Conservation (phyloP, 2,113 vertebrate genomes). For the Larimichthys polyactis region DNA sequence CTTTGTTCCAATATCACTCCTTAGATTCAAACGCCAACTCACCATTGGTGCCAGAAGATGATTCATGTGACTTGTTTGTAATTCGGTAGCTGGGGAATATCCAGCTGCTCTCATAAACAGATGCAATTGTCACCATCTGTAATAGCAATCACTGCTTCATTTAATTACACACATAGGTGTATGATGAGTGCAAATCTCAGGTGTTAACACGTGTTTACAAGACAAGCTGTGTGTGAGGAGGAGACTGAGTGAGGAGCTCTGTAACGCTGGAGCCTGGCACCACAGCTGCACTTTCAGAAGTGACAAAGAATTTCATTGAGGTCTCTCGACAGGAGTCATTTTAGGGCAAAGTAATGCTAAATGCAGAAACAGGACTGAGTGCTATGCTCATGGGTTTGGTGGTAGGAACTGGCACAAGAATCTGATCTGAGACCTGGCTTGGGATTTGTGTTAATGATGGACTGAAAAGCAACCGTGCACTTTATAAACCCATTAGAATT, state of each 20-base stretch:
- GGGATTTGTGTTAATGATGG: conserved; percentile 22
- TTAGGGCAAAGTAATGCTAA: conserved; percentile 35
- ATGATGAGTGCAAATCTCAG: conserved; percentile 25
- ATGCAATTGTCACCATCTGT: conserved; percentile 49
- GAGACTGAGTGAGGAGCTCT: not conserved
- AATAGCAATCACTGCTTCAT: conserved; percentile 42
- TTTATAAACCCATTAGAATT: not conserved
- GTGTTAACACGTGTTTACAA: conserved; percentile 36
- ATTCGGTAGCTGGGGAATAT: conserved; percentile 33
- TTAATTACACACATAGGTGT: conserved; percentile 45
- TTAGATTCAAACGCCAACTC: conserved; percentile 36
- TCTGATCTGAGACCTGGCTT: conserved; percentile 31
- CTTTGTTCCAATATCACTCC: conserved; percentile 32
- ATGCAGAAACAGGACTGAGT: conserved; percentile 48
- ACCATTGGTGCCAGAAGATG: conserved; percentile 33
- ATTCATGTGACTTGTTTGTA: conserved; percentile 50
- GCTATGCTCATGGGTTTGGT: conserved; percentile 29
- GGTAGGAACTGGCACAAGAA: conserved; percentile 40
- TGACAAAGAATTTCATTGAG: conserved; percentile 36
- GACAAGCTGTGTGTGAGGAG: not conserved
- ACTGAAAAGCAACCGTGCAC: not conserved
- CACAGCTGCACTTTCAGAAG: conserved; percentile 20
- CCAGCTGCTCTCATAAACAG: conserved; percentile 58
- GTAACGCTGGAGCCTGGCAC: not conserved
- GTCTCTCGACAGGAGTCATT: conserved; percentile 40